Evolutionary conservation across 2,113 vertebrate genomes (phyloP), one percentile per base, ranked within the genome.

Genomic region (Vulpes lagopus): DNA sequence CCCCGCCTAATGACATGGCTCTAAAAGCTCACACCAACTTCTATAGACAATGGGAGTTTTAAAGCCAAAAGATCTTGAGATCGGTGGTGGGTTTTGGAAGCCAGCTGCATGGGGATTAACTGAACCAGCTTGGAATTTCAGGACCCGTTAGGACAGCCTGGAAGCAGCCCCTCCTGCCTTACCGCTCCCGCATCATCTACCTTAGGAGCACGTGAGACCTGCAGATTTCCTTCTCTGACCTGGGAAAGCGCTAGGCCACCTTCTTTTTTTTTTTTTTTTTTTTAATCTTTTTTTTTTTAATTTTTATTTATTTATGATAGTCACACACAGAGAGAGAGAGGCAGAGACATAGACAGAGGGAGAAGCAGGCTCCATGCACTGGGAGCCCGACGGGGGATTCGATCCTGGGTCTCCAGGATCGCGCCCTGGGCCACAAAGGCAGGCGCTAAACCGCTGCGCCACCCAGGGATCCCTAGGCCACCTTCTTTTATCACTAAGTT

Each of bases 181-280:
- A 8, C 3, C 15, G 43, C 25, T 53, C 73, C 57, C 53, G 16
- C 7, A 10, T 23, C 57, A 9, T 4, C 11, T 4, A 5, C 64
- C 35, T 22, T 14, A n/a, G 43, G 23, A 51, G 20, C 38, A 25
- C 2, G 3, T 0, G 0, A 27, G 53, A 30, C 27, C 5, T 0
- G 30, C 23, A 51, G 57, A 60, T 25, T 49, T n/a, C 38, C 53
- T 12, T 25, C 73, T 0, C 23, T 60, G 87, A 53, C 35, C 78
- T 14, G 16, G 22, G 73, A 14, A 32, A 27, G 23, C 27, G 11
- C 22, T 0, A 0, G 16, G 2, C 51, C 3, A 4, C 32, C 14
- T 35, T 23, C 30, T 57, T 35, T 19, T 32, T 35, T 35, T 35
- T 19, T 32, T 35, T 35, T 35, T 35, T 35, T 35, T 35, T 35